Conservation (phyloP, 2,797 vertebrate species). For the Chrosomus eos region DNA sequence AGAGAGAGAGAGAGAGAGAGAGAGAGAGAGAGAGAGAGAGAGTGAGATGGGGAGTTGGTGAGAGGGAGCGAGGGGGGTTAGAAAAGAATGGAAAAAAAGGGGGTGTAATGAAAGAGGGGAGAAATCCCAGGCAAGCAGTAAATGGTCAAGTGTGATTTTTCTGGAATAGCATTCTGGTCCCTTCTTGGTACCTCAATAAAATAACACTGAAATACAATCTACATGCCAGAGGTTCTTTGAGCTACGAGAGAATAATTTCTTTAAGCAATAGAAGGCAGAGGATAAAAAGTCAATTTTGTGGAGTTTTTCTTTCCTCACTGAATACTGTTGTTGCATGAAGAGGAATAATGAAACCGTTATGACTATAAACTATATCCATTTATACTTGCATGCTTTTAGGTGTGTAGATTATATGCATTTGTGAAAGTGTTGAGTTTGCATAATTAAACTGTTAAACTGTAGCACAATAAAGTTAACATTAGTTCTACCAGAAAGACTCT, state of each 20-base stretch:
- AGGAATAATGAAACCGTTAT: neutral
- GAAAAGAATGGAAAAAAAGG: constrained; percentile 9
- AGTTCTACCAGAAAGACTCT: no score
- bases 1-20: no score
- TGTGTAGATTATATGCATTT: neutral
- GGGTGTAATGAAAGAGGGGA: constrained; percentile 60
- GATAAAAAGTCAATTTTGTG: constrained; percentile 73
- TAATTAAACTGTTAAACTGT: neutral
- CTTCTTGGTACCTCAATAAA: constrained; percentile 70
- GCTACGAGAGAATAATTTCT: constrained; percentile 75
- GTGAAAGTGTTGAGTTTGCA: neutral
- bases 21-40: constrained; percentile 5
- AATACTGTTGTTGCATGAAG: constrained; percentile 50
- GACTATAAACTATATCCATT: no score
- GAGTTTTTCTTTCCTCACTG: constrained; percentile 55
- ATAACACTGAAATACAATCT: constrained; percentile 77
- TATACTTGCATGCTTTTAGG: neutral
- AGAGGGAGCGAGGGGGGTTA: neutral
- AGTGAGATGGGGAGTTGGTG: neutral
- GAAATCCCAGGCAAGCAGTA: constrained; percentile 81
- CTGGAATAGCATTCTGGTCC: constrained; percentile 75
- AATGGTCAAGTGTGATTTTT: constrained; percentile 79
- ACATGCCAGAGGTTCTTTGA: constrained; percentile 65
- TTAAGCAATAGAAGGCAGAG: constrained; percentile 66
- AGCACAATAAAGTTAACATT: neutral